phyloP scores from a whole-genome alignment of 2,888 invertebrate species.

The Folsomia manolachei region DNA sequence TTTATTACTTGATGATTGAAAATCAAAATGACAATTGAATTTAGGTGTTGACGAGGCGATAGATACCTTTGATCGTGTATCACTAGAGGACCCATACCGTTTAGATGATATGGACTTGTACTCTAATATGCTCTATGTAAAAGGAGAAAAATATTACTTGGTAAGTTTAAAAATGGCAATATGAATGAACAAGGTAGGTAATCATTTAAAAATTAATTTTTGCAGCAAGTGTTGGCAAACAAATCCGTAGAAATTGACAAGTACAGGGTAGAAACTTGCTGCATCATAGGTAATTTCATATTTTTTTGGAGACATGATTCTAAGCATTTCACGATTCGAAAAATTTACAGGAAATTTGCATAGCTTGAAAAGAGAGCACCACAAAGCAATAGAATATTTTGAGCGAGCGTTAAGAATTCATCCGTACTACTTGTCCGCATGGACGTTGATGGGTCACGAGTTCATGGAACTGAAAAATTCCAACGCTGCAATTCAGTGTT shows the following conservation, averaged over 20 bases:
- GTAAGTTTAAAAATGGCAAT: too few species aligned
- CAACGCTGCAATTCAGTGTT: slow-evolving; percentile 97
- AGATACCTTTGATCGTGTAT: slow-evolving; percentile 75
- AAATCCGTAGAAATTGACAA: slow-evolving; percentile 91
- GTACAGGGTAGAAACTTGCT: slow-evolving; percentile 95
- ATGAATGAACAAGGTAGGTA: too few species aligned
- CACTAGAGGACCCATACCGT: slow-evolving; percentile 84
- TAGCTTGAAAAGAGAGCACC: slow-evolving; percentile 90
- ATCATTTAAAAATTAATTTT: too few species aligned
- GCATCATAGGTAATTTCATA: slow-evolving; percentile 90
- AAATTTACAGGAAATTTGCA: slow-evolving; percentile 83
- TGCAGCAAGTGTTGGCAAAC: slow-evolving; percentile 88
- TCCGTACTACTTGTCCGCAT: slow-evolving; percentile 90
- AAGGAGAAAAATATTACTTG: slow-evolving; percentile 87
- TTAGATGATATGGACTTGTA: slow-evolving; percentile 95
- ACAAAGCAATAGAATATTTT: slow-evolving; percentile 96
- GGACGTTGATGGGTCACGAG: slow-evolving; percentile 98
- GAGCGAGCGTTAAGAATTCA: slow-evolving; percentile 90
- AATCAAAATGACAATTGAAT: neutral
- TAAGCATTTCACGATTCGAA: too few species aligned
- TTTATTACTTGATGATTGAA: neutral
- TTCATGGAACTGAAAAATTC: slow-evolving; percentile 98
- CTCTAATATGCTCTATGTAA: slow-evolving; percentile 92
- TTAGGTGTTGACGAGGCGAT: slow-evolving; percentile 86
- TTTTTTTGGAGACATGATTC: slow-evolving; percentile 22